These are phyloP conservation scores for Taeniopygia guttata DNA, from an alignment of 2,797 vertebrate species.

Conservation along the genomic window DNA sequence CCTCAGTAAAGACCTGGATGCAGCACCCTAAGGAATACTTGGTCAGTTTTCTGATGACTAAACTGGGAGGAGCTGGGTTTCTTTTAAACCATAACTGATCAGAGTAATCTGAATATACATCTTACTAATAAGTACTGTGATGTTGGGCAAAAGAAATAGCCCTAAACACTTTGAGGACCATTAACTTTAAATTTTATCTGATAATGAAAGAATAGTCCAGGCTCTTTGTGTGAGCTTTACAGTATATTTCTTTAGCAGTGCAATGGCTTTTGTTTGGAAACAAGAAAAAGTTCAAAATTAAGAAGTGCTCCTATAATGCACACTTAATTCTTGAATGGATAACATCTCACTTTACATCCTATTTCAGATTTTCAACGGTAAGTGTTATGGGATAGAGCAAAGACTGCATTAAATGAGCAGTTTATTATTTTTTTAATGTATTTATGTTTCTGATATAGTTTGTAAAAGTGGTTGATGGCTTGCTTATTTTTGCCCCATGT, in stretches of 20 bases:
- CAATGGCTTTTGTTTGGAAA: background rate
- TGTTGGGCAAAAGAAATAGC: background rate
- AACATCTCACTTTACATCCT: background rate
- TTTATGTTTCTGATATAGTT: background rate
- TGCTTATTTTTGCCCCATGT: background rate
- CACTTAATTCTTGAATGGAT: background rate
- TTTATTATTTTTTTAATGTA: background rate
- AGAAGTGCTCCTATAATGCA: background rate
- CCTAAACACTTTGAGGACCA: slow-evolving; percentile 12
- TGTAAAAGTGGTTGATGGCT: background rate
- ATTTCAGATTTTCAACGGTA: background rate
- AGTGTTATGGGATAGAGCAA: background rate
- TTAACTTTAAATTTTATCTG: slow-evolving; percentile 11
- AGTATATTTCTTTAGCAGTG: background rate
- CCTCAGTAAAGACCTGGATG: background rate
- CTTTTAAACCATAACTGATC: background rate
- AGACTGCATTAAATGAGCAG: background rate
- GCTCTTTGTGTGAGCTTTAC: background rate
- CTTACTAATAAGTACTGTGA: background rate
- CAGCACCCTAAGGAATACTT: background rate
- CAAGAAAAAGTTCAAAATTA: background rate
- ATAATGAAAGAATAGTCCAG: background rate
- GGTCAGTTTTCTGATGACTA: background rate
- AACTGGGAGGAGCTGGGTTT: background rate
- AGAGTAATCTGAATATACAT: background rate